These are phyloP conservation scores for Limnodromus scolopaceus DNA, from an alignment of 2,797 vertebrate genomes.

Conservation along the genomic window DNA sequence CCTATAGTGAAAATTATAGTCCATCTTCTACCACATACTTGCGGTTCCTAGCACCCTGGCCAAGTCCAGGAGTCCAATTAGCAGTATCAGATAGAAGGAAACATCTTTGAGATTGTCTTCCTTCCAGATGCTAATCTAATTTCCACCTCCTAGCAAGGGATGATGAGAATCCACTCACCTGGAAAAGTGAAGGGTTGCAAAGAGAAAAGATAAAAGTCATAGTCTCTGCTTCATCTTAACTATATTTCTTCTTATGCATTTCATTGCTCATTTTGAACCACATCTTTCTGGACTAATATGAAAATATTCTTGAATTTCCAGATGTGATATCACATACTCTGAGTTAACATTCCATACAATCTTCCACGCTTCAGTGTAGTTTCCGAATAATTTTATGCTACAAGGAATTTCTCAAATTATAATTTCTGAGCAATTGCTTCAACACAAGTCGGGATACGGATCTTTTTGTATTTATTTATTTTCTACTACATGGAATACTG, in stretches of 20 bases:
- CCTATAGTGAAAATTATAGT: background rate
- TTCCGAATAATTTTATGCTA: background rate
- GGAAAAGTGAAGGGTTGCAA: background rate
- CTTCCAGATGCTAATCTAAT: constrained; percentile 6
- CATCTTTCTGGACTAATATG: background rate
- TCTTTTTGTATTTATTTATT: constrained; percentile 8
- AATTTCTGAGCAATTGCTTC: background rate
- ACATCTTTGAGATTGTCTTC: background rate
- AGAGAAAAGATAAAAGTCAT: background rate
- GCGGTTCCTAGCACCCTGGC: background rate
- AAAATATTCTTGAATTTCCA: background rate
- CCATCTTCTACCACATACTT: background rate
- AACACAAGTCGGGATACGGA: background rate
- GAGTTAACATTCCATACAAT: background rate
- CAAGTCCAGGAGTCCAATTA: background rate
- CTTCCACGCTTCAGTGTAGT: background rate
- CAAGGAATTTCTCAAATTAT: background rate
- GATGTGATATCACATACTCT: background rate
- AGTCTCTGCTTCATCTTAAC: background rate
- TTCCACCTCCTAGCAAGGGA: background rate
- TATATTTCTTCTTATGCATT: background rate
- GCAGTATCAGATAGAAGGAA: background rate
- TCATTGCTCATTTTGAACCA: background rate
- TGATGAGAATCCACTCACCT: background rate
- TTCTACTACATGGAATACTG: background rate